phyloP scores from a whole-genome alignment of 2,113 vertebrate genomes.

The Panthera uncia region DNA sequence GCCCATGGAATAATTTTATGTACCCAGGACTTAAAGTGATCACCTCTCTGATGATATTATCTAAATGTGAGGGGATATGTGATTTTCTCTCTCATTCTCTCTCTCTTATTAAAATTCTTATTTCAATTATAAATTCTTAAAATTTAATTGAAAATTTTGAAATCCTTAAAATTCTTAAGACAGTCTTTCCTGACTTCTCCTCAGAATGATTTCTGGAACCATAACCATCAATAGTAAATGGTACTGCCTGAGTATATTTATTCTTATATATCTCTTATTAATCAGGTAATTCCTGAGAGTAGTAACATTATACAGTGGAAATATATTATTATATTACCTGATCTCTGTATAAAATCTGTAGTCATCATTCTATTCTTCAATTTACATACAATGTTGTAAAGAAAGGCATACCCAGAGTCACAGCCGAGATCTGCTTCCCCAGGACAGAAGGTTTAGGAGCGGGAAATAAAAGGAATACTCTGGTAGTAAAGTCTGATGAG shows the following conservation, averaged over 20 bases:
- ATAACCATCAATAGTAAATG: neutral
- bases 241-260: neutral
- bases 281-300: neutral
- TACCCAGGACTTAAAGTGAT: neutral
- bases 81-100: neutral
- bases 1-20: neutral
- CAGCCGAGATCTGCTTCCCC: neutral
- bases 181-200: neutral
- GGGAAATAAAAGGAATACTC: neutral
- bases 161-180: neutral
- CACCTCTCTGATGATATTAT: neutral
- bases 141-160: neutral
- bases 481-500: too few species aligned
- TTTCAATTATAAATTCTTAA: neutral
- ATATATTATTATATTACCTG: neutral
- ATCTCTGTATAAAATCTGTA: neutral
- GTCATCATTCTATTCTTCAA: neutral
- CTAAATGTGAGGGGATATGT: neutral
- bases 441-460: neutral
- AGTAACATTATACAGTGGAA: neutral
- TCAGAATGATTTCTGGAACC: neutral
- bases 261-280: neutral
- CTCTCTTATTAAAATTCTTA: neutral
- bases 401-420: neutral
- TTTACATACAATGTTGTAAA: too few species aligned